Evolutionary conservation across 2,888 invertebrate species (phyloP), one percentile per base, ranked within the genome.

Genomic region (Frankliniella intonsa): DNA sequence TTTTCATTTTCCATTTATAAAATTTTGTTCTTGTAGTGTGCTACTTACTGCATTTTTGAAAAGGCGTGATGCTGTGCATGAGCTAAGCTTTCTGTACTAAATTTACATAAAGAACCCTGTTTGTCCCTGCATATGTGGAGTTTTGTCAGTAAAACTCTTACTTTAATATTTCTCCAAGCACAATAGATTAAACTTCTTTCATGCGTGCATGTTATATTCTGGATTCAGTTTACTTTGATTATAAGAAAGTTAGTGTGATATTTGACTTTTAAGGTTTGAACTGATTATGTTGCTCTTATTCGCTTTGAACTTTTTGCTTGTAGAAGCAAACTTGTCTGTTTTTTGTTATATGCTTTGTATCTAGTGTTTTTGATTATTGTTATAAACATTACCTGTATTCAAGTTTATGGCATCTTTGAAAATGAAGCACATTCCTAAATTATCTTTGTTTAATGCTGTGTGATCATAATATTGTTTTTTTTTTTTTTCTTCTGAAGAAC

Each of bases 201-300:
- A 62, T 19, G 17, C n/a, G 14, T n/a, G 17, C 17, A 7, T 7
- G 62, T 7, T 19, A 19, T 7, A 7, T 62, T 17, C n/a, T 62
- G 62, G 22, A 25, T 25, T 76, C 69, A 11, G 22, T 76, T 22
- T 25, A 12, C 12, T 76, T 76, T 76, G 12, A 25, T 22, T 76
- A 8, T 22, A 76, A 76, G 25, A 25, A 7, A 76, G 12, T 25
- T 76, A 76, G 69, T 76, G 69, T 76, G 69, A 76, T 76, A 76
- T 22, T 76, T 76, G 69, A 25, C 25, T 25, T n/a, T 76, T 76
- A 76, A 76, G 69, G 22, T 76, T 76, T 76, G 69, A 76, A 76
- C 69, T 76, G 69, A 76, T 76, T 25, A 76, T 12, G 14, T 55
- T 55, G 55, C 25, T 76, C 25, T 62, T 62, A 1, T 62, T 62